Base-by-base conservation (phyloP, 2,888 invertebrate species). In the Dolomedes plantarius region DNA sequence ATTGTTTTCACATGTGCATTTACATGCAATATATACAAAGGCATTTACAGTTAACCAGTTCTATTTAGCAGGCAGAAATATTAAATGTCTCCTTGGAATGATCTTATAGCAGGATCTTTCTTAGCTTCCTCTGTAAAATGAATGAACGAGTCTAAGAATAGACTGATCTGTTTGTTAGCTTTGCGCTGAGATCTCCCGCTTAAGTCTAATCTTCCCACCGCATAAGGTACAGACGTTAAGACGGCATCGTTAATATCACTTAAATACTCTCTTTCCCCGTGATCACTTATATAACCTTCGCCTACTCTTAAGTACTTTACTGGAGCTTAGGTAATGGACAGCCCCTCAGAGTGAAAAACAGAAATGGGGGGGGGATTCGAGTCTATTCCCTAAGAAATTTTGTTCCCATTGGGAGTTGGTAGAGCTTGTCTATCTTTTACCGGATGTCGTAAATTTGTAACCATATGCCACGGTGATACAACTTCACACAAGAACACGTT, bases 311-410 rank as follows among this genome's bases (percentile, higher is more conserved):
- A 78, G 64, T 71, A 41, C 64, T 72, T 79, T 79, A 79, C 46
- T 72, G 39, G 56, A 67, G 27, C 77, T 71, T 56, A 71, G 19
- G 28, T 79, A 79, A 79, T 79, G 46, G 79, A 79, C 65, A 56
- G n/a, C n/a, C n/a, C n/a, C n/a, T n/a, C n/a, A n/a, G n/a, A n/a
- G n/a, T n/a, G n/a, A n/a, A n/a, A n/a, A n/a, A n/a, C n/a, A n/a
- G n/a, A n/a, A n/a, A n/a, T n/a, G n/a, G n/a, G n/a, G n/a, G 16
- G 41, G 16, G 16, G 46, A 46, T 46, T 16, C 6, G 9, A 16
- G 9, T 2, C 13, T 46, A 41, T 16, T 46, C 41, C 16, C 41
- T 16, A 16, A 46, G 41, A 46, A 46, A 46, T 16, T 46, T 46
- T 46, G 2, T 16, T 46, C 41, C 36, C 16, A 46, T 46, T 2